Percentiles rank a stretch among this genome's conserved stretches.
phyloP scores from a whole-genome alignment of 2,797 vertebrate species.

The Fundulus diaphanus region DNA sequence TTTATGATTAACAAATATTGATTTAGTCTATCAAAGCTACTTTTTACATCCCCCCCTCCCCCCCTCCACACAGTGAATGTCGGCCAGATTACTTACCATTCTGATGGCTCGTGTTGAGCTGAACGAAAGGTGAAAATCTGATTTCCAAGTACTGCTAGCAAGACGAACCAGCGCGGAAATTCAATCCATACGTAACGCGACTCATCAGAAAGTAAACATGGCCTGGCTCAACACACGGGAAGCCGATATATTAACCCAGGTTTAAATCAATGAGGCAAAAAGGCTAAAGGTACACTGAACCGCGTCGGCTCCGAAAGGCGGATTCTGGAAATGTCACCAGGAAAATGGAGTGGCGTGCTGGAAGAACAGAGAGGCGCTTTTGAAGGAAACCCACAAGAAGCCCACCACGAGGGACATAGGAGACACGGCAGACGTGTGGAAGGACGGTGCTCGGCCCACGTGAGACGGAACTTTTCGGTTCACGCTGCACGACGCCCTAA shows the following conservation, averaged over 20 bases:
- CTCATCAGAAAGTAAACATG: conserved; percentile 73
- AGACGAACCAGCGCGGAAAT: conserved; percentile 73
- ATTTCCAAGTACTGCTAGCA: conserved; percentile 65
- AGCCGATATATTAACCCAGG: conserved; percentile 75
- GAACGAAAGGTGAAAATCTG: conserved; percentile 64
- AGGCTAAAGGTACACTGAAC: conserved; percentile 78
- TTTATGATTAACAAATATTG: conserved; percentile 81
- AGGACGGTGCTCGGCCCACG: not conserved
- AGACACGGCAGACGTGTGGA: not conserved
- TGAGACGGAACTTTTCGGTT: not conserved
- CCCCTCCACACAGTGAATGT: conserved; percentile 46
- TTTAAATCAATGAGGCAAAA: conserved; percentile 75
- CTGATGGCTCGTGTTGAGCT: conserved; percentile 37
- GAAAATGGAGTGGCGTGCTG: conserved; percentile 70
- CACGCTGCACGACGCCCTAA: not conserved
- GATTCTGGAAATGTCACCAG: conserved; percentile 77
- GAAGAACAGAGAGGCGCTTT: conserved; percentile 18
- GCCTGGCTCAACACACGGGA: conserved; percentile 63
- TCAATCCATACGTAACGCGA: conserved; percentile 68
- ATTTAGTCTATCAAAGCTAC: conserved; percentile 69
- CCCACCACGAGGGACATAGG: not conserved
- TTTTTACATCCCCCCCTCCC: conserved; percentile 23
- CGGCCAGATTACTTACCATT: conserved; percentile 55
- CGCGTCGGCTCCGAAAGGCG: conserved; percentile 62
- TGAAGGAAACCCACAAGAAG: not conserved